phyloP scores from a whole-genome alignment of 2,113 vertebrate genomes.

The Plectropomus leopardus region DNA sequence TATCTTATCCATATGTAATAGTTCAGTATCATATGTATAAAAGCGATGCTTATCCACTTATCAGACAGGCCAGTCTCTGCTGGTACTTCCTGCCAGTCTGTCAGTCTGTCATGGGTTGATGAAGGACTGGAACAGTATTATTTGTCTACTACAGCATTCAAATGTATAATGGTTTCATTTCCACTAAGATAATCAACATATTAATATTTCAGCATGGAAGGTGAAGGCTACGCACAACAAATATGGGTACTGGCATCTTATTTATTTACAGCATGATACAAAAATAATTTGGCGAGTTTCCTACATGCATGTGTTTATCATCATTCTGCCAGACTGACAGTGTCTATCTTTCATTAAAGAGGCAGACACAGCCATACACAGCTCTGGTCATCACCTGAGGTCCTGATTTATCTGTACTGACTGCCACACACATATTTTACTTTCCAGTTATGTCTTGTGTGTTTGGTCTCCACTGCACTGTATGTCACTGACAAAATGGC shows the following conservation, averaged over 20 bases:
- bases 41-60: too few species aligned
- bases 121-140: too few species aligned
- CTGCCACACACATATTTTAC: constrained; percentile 12
- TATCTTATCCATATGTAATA: too few species aligned
- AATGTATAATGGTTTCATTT: too few species aligned
- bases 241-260: neutral
- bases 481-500: constrained; percentile 34
- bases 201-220: neutral
- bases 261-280: too few species aligned
- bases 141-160: too few species aligned
- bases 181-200: too few species aligned
- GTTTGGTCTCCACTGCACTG: constrained; percentile 14
- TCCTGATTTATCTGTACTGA: constrained; percentile 41
- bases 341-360: constrained; percentile 6
- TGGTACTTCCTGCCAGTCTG: too few species aligned
- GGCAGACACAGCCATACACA: neutral
- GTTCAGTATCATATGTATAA: too few species aligned
- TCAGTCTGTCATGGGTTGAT: too few species aligned
- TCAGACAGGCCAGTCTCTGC: too few species aligned
- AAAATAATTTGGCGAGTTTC: neutral
- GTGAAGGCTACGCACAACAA: neutral
- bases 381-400: neutral
- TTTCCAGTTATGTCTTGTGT: constrained; percentile 17
- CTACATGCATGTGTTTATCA: neutral
- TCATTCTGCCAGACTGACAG: neutral